Evolutionary conservation across 2,888 invertebrate species (phyloP), one percentile per base, ranked within the genome.

Genomic region (Agriopis marginaria): DNA sequence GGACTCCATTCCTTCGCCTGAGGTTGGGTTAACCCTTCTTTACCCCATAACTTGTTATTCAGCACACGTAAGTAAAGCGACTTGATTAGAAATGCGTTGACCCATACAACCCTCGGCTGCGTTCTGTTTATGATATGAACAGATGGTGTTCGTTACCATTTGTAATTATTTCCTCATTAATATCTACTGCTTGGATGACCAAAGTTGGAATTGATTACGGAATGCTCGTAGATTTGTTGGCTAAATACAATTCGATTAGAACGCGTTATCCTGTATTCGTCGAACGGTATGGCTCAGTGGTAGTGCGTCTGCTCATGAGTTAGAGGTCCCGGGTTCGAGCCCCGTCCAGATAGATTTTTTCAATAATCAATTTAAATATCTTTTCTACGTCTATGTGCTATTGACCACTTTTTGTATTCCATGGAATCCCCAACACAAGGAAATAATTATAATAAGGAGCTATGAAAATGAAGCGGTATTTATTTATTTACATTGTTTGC

Each of bases 21-120:
- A 50, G 39, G n/a, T 17, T 51, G 4, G 61, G 42, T 23, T 53
- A 51, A 64, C 63, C 59, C 59, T 45, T 51, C 58, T 42, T 32
- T 53, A 50, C 63, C 59, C 60, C 65, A 56, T 58, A 63, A 73
- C 77, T 81, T 79, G 78, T 78, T 80, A 82, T 80, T 79, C 81
- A 76, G 78, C 76, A 77, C 77, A 81, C 79, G 81, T 81, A 77
- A 79, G 78, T 77, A 76, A 80, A 77, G 74, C 77, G 79, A 83
- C 82, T 82, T 83, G 82, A 86, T 86, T 86, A 83, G 80, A 84
- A 85, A 84, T 81, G 80, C 84, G 82, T 81, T 82, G 84, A 84
- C 84, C 86, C 85, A 82, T 80, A 75, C 79, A 78, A 81, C 76
- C 77, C 78, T 75, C 77, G 72, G 75, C 69, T 78, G 75, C 78